These are phyloP conservation scores for Diogma glabrata DNA, from an alignment of 2,888 invertebrate genomes.

Conservation along the genomic window DNA sequence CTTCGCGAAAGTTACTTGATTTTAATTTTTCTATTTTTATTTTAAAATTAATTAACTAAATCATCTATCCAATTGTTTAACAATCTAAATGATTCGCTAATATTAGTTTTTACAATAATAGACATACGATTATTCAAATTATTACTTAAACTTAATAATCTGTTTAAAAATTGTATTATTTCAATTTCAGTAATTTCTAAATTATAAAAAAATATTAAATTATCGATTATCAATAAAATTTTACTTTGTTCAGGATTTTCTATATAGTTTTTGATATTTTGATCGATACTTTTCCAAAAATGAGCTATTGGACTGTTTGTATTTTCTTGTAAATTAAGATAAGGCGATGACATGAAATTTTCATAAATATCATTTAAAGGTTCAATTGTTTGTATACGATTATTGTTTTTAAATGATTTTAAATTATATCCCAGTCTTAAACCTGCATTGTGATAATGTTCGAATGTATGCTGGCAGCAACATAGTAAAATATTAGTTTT, in stretches of 20 bases:
- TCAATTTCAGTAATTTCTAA: conserved; percentile 43
- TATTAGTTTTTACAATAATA: conserved; percentile 47
- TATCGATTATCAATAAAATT: conserved; percentile 50
- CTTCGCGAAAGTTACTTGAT: conserved; percentile 60
- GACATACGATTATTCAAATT: conserved; percentile 35
- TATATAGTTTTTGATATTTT: conserved; percentile 36
- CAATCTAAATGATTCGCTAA: conserved; percentile 45
- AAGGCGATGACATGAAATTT: conserved; percentile 26
- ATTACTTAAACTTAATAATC: conserved; percentile 36
- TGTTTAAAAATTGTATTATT: conserved; percentile 41
- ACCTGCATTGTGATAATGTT: conserved; percentile 63
- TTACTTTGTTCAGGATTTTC: conserved; percentile 11
- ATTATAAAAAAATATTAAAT: conserved; percentile 58
- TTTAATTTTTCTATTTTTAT: conserved; percentile 53
- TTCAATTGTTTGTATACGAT: conserved; percentile 42
- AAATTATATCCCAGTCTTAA: conserved; percentile 63
- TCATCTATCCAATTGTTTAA: conserved; percentile 49
- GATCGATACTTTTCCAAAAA: no score
- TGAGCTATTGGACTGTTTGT: conserved; percentile 21
- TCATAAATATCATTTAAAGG: conserved; percentile 39
- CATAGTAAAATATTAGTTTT: conserved; percentile 47
- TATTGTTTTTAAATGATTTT: conserved; percentile 38
- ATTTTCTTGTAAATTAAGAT: neutral
- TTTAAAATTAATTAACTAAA: conserved; percentile 49
- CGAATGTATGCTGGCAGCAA: conserved; percentile 55